Evolutionary conservation across 2,797 vertebrate genomes (phyloP).

Genomic region (Cetoscarus ocellatus): DNA sequence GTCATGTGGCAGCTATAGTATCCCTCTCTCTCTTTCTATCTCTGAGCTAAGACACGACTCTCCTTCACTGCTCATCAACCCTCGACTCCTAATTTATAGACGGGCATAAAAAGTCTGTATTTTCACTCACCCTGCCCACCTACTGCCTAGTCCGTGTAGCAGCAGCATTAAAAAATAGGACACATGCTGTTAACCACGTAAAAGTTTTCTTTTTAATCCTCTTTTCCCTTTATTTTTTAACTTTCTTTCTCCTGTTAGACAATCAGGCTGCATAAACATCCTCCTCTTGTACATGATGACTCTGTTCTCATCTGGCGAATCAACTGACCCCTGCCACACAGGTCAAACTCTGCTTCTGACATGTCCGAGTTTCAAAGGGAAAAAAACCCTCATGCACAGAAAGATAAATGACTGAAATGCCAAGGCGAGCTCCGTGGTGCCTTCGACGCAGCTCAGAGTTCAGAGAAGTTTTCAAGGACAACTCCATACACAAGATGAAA

Average conservation of each 20-base stretch:
- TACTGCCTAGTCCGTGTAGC: conserved; percentile 67
- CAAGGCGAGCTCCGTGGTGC: conserved; percentile 40
- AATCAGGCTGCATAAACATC: conserved; percentile 27
- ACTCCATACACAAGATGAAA: conserved; percentile 77
- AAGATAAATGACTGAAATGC: conserved; percentile 34
- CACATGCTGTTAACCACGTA: conserved; percentile 83
- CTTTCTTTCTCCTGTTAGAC: conserved; percentile 12
- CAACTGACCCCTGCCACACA: conserved; percentile 13
- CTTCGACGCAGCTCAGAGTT: conserved; percentile 59
- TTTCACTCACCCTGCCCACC: conserved; percentile 70
- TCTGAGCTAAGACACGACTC: conserved; percentile 74
- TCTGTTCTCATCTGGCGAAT: conserved; percentile 24
- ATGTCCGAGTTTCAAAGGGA: conserved; percentile 21
- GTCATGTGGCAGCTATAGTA: conserved; percentile 55
- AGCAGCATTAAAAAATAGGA: conserved; percentile 80
- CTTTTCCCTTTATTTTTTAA: conserved; percentile 16
- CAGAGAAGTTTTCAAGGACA: conserved; percentile 81
- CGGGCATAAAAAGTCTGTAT: conserved; percentile 80
- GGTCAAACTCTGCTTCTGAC: conserved; percentile 40
- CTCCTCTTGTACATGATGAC: conserved; percentile 33
- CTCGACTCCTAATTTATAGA: conserved; percentile 84
- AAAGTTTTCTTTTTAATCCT: conserved; percentile 61
- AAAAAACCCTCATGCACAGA: neutral
- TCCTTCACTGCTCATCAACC: conserved; percentile 86
- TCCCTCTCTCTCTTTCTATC: conserved; percentile 34